Evolutionary conservation across 2,888 invertebrate species (phyloP), one percentile per base, ranked within the genome.

Genomic region (Tribolium freemani): DNA sequence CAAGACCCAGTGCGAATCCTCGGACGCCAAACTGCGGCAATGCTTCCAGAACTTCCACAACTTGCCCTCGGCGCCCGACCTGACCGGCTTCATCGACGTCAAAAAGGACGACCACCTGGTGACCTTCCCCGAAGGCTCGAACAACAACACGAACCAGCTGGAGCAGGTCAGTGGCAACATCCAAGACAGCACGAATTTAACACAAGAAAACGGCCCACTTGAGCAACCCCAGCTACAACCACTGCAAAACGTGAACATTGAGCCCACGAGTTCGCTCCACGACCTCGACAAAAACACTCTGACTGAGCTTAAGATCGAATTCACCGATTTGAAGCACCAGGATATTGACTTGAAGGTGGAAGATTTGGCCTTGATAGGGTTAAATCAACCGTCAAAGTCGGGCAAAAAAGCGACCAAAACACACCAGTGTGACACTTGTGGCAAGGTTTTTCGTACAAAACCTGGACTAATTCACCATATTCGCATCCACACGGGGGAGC

Each of bases 381-480:
- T 72, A 70, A 74, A 57, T 53, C n/a, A 66, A 21, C 10, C 58
- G 60, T 44, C 21, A n/a, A 66, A 66, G 26, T 6, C 48, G 10
- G 26, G 31, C 13, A 73, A 73, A 73, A 82, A 81, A 68, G 76
- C 80, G 50, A 61, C 74, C 9, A 86, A 85, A 75, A 83, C 82
- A 5, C 85, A 87, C 74, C 84, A 86, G 72, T 88, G 87, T 74
- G 84, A 86, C 60, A 84, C 85, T 2, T 87, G 88, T 71, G 85
- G 84, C 9, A 87, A 87, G 81, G 77, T 85, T 21, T 87, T 87
- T 75, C 81, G 83, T 26, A 84, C 84, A 0, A 87, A 86, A 80
- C 84, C 86, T 0, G 83, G 86, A 13, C 77, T 87, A 53, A 83
- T 86, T n/a, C 86, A 86, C 79, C 87, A 87, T 72, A 85, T 86